Base-by-base conservation (phyloP, 2,797 vertebrate species). In the Eulemur coronatus region DNA sequence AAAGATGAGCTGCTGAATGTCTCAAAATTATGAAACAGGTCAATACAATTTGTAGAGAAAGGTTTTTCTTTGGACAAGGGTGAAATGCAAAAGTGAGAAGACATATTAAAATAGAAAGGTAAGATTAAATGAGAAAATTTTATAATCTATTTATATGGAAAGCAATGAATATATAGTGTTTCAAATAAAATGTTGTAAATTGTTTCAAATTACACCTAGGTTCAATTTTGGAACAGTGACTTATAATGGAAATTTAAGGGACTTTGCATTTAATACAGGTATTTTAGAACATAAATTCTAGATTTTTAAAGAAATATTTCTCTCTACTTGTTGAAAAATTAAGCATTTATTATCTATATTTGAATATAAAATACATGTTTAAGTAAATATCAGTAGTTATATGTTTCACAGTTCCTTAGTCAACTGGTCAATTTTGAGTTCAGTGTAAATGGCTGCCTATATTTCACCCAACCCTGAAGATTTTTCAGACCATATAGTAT, bases 131-230 rank as follows among this genome's bases (percentile, higher is more conserved):
- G 70, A 94, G 50, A 88, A 92, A 65, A 18, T 93, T 89, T 95
- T 91, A 89, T n/a, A 76, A 57, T 11, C 50, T 94, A 67, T 78
- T 81, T 94, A 82, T 93, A 75, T 96, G 73, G 80, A 94, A 93
- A 95, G 82, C 79, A 94, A 96, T 94, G 96, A 96, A 86, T 94
- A 86, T 41, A 59, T 35, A 28, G n/a, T 94, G 59, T 96, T 94
- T 97, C 52, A 92, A 86, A 63, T 79, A 86, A 89, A 94, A 93
- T 85, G 75, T 73, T 84, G 55, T 95, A 94, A 89, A 84, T 95
- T 95, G 79, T 86, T 97, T 96, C 43, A 86, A 80, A 89, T 96
- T 91, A 93, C 30, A 89, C 30, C 50, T 78, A 93, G 26, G 28
- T 24, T 96, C 69, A 86, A 79, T 89, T 94, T 97, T 93, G 88